These are phyloP conservation scores for Liasis olivaceus DNA, from an alignment of 2,797 vertebrate genomes.

Conservation along the genomic window DNA sequence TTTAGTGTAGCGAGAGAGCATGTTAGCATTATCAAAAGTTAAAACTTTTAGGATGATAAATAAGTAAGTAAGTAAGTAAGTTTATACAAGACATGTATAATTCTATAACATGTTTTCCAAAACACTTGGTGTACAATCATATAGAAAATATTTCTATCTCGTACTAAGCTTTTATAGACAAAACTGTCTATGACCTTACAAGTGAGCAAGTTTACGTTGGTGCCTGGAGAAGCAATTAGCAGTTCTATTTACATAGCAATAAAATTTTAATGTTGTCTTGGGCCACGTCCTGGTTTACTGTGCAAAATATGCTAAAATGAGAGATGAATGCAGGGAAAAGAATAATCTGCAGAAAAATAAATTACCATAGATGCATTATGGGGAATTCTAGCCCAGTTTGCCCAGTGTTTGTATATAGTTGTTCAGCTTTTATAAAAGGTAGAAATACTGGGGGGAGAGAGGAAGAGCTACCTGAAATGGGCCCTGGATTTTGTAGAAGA, in stretches of 20 bases:
- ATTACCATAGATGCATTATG: neutral
- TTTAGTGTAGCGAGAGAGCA: neutral
- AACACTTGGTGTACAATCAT: neutral
- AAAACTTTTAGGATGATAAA: neutral
- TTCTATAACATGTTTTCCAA: neutral
- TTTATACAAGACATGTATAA: neutral
- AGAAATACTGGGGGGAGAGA: neutral
- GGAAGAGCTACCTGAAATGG: neutral
- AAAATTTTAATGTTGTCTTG: slow-evolving; percentile 36
- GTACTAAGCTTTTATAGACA: neutral
- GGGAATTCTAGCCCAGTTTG: neutral
- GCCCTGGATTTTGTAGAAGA: neutral
- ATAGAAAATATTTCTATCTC: neutral
- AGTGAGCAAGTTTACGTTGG: slow-evolving; percentile 8
- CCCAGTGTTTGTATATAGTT: neutral
- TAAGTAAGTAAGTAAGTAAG: neutral
- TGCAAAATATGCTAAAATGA: slow-evolving; percentile 6
- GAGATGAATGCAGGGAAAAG: neutral
- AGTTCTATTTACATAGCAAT: slow-evolving; percentile 32
- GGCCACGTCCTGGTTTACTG: slow-evolving; percentile 17
- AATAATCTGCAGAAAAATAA: neutral
- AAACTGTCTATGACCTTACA: slow-evolving; percentile 12
- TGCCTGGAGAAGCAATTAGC: slow-evolving; percentile 29
- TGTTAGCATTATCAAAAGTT: neutral
- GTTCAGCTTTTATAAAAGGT: neutral